Evolutionary conservation across 2,797 vertebrate genomes (phyloP), one percentile per base, ranked within the genome.

Genomic region (Arctocebus calabarensis): DNA sequence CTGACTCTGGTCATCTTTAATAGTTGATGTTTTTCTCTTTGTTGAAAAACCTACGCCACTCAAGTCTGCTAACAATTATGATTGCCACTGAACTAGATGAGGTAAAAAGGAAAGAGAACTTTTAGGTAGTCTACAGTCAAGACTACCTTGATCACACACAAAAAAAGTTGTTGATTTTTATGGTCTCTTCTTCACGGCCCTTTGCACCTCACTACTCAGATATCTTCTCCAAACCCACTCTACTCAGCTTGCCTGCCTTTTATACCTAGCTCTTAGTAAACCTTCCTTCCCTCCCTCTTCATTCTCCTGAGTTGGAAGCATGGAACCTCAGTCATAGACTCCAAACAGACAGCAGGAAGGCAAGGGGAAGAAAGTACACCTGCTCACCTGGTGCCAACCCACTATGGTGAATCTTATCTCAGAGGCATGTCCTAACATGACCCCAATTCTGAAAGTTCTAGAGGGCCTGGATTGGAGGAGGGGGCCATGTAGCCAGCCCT

Each of bases 401-500:
- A 70, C 95, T 40, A 64, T 29, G 7, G 55, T 9, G 25, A 62
- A 62, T 88, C 93, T 75, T 92, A 93, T n/a, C 84, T 90, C 64
- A 81, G 74, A 96, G 66, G 52, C 94, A 96, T 97, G 97, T 97
- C 97, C 97, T 97, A 96, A 97, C 93, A 86, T 90, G 93, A 97
- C 96, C 96, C 93, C 81, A 74, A 94, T 94, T 93, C 61, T 95
- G 61, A 94, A 97, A 97, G 90, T 97, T 97, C 88, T 70, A 29
- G 57, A 94, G 43, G n/a, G 85, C 89, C 89, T 84, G 74, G 75
- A 95, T 91, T 82, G 93, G 82, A 62, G 85, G 85, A 94, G 32
- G 55, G 64, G 45, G 23, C 22, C 37, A 59, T 27, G 45, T 14
- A 64, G 43, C 77, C 74, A 74, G 92, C 64, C 92, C 70, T 74